A percentile compares a stretch with the other conserved stretches of the same genome.
Conservation (phyloP, 35 echinoderm and acorn worm genomes). For the Lytechinus variegatus region DNA sequence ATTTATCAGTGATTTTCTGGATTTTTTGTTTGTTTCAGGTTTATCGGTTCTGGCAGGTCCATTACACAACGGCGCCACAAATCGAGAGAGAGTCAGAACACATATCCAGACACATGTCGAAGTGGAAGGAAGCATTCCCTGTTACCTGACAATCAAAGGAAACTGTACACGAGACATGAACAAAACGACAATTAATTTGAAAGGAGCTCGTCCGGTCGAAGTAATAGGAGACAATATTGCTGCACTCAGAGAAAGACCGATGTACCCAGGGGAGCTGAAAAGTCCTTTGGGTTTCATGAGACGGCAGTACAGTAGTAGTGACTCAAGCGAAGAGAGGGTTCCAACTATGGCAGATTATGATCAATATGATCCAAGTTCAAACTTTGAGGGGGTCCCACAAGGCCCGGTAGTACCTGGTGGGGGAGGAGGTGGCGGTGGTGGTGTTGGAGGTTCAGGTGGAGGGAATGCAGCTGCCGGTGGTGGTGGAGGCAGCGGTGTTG, state of each 20-base stretch:
- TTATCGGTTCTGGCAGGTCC: neutral
- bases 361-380: neutral
- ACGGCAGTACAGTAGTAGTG: neutral
- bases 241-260: neutral
- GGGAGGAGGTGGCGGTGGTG: neutral
- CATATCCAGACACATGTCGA: neutral
- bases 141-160: neutral
- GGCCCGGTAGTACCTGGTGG: neutral
- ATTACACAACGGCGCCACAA: neutral
- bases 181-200: neutral
- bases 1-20: neutral
- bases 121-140: neutral
- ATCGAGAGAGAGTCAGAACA: neutral
- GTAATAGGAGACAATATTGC: neutral
- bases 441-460: neutral
- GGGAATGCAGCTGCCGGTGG: neutral
- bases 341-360: neutral
- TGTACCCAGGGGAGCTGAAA: neutral
- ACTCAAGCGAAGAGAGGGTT: neutral
- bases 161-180: conserved; percentile 27
- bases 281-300: neutral
- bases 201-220: neutral
- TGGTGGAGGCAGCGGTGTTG: neutral
- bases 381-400: neutral
- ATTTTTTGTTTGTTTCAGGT: neutral